Percentiles rank a stretch among this genome's conserved stretches.
Evolutionary conservation across 2,113 vertebrate genomes (phyloP).

Genomic region (Apaloderma vittatum): DNA sequence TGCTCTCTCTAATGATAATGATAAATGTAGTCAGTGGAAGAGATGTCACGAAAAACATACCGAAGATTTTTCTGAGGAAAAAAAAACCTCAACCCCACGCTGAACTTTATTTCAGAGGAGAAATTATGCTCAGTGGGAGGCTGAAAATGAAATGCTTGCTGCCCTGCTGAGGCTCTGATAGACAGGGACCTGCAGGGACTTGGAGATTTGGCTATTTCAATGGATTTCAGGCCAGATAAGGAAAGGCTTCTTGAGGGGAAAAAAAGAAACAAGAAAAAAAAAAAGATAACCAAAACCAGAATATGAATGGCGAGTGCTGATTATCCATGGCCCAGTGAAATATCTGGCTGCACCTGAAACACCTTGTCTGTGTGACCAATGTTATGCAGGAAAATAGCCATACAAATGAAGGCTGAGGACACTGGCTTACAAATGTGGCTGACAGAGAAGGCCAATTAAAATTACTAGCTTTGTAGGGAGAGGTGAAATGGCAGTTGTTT

Average conservation of each 20-base stretch:
- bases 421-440: background rate
- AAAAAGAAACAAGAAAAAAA: too few relatives aligned
- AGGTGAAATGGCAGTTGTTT: background rate
- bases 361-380: background rate
- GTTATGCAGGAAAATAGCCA: background rate
- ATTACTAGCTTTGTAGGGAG: background rate
- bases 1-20: conserved; percentile 66
- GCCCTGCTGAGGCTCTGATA: conserved; percentile 63
- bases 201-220: conserved; percentile 13
- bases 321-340: background rate
- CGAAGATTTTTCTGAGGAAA: conserved; percentile 52
- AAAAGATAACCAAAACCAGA: background rate
- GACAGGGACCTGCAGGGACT: conserved; percentile 27
- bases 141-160: conserved; percentile 64
- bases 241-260: background rate
- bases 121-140: conserved; percentile 68
- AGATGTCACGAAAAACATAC: conserved; percentile 67
- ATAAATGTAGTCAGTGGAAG: conserved; percentile 67
- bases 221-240: conserved; percentile 17
- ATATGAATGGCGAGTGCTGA: background rate
- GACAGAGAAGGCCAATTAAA: background rate
- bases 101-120: conserved; percentile 63
- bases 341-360: background rate
- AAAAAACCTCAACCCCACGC: conserved; percentile 48
- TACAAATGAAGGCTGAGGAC: background rate